phyloP scores from a whole-genome alignment of 2,888 invertebrate species.

The Heliconius ismenius region DNA sequence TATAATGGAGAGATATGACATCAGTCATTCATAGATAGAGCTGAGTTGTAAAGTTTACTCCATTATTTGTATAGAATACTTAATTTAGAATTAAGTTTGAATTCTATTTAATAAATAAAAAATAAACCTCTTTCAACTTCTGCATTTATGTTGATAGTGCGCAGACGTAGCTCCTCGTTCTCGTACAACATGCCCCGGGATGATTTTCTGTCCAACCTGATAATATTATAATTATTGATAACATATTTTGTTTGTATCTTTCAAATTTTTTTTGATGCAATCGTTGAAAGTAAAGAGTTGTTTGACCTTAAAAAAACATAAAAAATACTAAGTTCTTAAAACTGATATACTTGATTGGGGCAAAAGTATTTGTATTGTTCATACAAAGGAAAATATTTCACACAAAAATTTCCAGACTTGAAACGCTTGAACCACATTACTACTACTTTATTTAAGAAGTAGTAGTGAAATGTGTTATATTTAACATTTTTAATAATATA shows the following conservation, averaged over 20 bases:
- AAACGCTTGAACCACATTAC: too few species aligned
- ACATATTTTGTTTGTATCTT: background rate
- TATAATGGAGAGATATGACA: too few species aligned
- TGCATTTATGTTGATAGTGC: constrained; percentile 95
- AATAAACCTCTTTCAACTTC: constrained; percentile 92
- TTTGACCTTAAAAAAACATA: background rate
- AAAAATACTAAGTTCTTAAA: background rate
- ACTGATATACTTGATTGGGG: background rate
- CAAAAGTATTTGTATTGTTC: too few species aligned
- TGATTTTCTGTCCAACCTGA: constrained; percentile 92
- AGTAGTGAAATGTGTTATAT: too few species aligned
- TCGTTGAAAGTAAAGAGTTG: background rate
- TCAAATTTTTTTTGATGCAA: too few species aligned
- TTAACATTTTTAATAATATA: background rate
- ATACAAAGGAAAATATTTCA: too few species aligned
- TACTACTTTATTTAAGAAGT: too few species aligned
- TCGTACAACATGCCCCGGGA: constrained; percentile 96
- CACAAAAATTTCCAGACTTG: too few species aligned
- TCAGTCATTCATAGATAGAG: too few species aligned
- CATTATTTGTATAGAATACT: too few species aligned
- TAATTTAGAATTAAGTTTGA: too few species aligned
- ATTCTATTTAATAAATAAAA: background rate
- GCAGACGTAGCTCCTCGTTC: constrained; percentile 93
- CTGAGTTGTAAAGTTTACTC: too few species aligned
- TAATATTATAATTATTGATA: constrained; percentile 23